Evolutionary conservation across 2,888 invertebrate species (phyloP).

Genomic region (Aspidiotus destructor): DNA sequence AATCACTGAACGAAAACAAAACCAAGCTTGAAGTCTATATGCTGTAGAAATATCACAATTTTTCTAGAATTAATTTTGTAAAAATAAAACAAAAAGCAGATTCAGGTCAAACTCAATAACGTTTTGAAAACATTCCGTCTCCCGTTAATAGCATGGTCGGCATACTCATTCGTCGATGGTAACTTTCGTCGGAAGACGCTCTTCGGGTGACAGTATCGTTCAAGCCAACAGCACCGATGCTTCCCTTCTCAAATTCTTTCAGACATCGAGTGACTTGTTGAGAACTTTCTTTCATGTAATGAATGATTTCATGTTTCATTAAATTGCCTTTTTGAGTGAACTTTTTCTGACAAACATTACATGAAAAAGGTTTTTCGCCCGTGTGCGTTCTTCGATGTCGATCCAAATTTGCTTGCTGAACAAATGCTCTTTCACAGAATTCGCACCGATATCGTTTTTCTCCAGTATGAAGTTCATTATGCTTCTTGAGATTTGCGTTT

Average conservation of each 20-base stretch:
- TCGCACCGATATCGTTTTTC: constrained; percentile 37
- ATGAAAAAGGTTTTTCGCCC: constrained; percentile 38
- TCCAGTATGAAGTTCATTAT: constrained; percentile 37
- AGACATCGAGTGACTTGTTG: not conserved
- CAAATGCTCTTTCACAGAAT: constrained; percentile 38
- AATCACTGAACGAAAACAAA: no score
- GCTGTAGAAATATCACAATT: no score
- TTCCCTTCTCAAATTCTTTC: not conserved
- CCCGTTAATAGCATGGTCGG: constrained; percentile 18
- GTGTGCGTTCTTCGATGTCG: constrained; percentile 38
- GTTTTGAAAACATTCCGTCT: constrained; percentile 22
- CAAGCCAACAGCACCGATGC: not conserved
- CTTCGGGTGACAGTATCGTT: not conserved
- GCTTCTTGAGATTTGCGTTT: constrained; percentile 37
- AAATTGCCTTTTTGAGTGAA: constrained; percentile 38
- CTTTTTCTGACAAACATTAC: constrained; percentile 36
- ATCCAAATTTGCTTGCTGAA: constrained; percentile 38
- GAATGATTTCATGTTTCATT: constrained; percentile 37
- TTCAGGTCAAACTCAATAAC: not conserved
- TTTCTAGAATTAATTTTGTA: no score
- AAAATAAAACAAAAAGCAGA: no score
- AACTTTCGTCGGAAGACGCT: constrained; percentile 13
- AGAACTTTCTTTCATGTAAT: constrained; percentile 25
- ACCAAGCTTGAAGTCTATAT: no score
- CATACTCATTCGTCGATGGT: constrained; percentile 13